Conservation (phyloP, 1,140 invertebrate species). For the Drosophila kurseongensis region DNA sequence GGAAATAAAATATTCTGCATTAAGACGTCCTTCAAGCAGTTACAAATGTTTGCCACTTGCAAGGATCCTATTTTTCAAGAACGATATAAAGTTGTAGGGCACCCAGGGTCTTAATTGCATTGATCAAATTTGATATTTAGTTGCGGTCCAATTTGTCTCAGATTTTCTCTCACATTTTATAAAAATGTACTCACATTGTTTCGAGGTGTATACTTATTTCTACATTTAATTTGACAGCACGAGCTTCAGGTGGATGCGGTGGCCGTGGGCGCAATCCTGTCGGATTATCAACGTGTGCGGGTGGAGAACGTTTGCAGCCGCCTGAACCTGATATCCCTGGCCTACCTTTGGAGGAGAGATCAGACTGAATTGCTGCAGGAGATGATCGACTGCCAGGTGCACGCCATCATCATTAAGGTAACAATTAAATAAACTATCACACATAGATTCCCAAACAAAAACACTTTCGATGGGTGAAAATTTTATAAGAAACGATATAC, state of each 20-base stretch:
- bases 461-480: constrained; percentile 1
- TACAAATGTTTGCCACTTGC: too few relatives aligned
- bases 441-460: too few relatives aligned
- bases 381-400: constrained; percentile 97
- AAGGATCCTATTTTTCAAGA: too few relatives aligned
- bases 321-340: constrained; percentile 94
- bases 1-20: too few relatives aligned
- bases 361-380: constrained; percentile 97
- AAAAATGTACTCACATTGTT: too few relatives aligned
- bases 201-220: background rate
- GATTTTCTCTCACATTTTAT: too few relatives aligned
- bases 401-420: constrained; percentile 97
- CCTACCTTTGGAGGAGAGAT: constrained; percentile 97
- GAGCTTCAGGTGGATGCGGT: constrained; percentile 95
- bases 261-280: constrained; percentile 98
- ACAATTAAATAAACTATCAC: background rate
- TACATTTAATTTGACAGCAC: constrained; percentile 85
- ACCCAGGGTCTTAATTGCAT: too few relatives aligned
- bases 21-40: too few relatives aligned
- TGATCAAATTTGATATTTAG: too few relatives aligned
- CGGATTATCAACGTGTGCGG: constrained; percentile 98
- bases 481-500: background rate
- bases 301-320: constrained; percentile 99
- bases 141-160: too few relatives aligned
- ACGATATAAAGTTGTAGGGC: too few relatives aligned